Percentiles rank a stretch among this genome's conserved stretches.
Evolutionary conservation across 2,797 vertebrate species (phyloP).

Genomic region (Xenops minutus): DNA sequence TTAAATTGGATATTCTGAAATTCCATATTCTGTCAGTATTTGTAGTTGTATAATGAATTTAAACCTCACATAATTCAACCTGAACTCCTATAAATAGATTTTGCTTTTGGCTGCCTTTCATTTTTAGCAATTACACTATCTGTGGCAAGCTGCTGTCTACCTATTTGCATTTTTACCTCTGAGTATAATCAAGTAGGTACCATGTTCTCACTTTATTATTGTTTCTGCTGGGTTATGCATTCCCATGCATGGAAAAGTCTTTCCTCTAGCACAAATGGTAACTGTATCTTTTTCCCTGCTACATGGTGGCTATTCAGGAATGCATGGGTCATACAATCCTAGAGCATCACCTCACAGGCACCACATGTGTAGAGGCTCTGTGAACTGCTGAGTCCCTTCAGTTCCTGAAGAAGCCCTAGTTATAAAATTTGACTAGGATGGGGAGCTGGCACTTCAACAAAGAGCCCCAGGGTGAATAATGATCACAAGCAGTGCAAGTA

Average conservation of each 20-base stretch:
- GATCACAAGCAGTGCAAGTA: neutral
- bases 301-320: neutral
- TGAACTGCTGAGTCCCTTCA: neutral
- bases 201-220: neutral
- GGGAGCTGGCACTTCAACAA: neutral
- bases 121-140: neutral
- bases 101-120: neutral
- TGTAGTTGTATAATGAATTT: neutral
- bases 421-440: neutral
- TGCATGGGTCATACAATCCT: neutral
- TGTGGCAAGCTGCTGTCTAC: neutral
- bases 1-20: neutral
- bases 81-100: neutral
- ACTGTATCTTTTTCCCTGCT: neutral
- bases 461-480: neutral
- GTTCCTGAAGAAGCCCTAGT: neutral
- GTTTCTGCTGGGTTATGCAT: neutral
- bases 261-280: neutral
- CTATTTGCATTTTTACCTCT: neutral
- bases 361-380: fast-evolving
- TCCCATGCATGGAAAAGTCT: neutral
- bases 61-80: neutral
- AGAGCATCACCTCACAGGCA: neutral
- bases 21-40: neutral
- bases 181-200: neutral